Evolutionary conservation across 2,113 vertebrate species (phyloP), one percentile per base, ranked within the genome.

Genomic region (Cinclus cinclus): DNA sequence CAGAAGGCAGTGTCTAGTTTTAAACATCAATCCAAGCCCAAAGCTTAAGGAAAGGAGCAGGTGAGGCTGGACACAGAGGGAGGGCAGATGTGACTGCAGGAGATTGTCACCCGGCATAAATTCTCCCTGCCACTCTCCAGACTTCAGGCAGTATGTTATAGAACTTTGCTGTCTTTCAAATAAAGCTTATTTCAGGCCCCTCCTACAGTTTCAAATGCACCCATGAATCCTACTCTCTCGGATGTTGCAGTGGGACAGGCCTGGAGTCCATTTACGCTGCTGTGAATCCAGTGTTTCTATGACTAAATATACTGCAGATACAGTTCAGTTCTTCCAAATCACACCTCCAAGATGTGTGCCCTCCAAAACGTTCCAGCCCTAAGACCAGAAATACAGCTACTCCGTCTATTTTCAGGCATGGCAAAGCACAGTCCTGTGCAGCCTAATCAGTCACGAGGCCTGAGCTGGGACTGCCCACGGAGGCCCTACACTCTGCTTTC

Each of bases 241-340:
- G 39, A 59, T 0, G 0, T 5, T 41, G 17, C 37, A 68, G 24
- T 4, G 20, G 39, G 20, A 75, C 6, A 44, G 7, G 24, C 80
- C 49, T 80, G 37, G 31, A 77, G 47, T 47, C 56, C 21, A 59
- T 68, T 94, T 59, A 31, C 5, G 4, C 21, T 64, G 52, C 33
- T 78, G 3, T 76, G 76, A 71, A 75, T 44, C 27, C 47, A 89
- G 10, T 10, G 19, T 12, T 86, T 79, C 44, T 77, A 41, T 39
- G 75, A 7, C 15, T 37, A 59, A 55, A 59, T 64, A 49, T 31
- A 23, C 28, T 69, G 42, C 22, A 69, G 31, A 39, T 87, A 30
- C 35, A 55, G 30, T 33, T 71, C 35, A 39, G 21, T 30, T 73
- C 58, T 56, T 90, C 17, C 37, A 79, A 64, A 64, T 64, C 24